Evolutionary conservation across 2,113 vertebrate species (phyloP).

Genomic region (Planiliza haematocheilus): DNA sequence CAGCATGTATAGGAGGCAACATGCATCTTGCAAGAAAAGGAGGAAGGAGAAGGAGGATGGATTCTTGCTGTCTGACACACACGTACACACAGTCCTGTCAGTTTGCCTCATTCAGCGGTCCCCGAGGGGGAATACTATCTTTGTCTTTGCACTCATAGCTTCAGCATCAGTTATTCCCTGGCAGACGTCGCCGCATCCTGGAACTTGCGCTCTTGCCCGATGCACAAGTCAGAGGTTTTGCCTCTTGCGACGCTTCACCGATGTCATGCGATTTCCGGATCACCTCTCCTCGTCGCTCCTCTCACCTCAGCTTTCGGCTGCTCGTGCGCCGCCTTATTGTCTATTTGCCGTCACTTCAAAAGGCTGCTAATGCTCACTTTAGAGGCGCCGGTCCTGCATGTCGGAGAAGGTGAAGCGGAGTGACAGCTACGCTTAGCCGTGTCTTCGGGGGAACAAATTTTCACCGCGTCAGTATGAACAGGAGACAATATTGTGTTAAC

Average conservation of each 20-base stretch:
- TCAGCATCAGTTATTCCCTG: conserved; percentile 58
- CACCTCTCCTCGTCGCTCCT: conserved; percentile 4
- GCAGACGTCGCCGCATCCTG: conserved; percentile 39
- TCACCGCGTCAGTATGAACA: conserved; percentile 40
- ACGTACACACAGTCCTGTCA: conserved; percentile 47
- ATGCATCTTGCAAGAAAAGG: conserved; percentile 34
- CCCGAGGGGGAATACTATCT: conserved; percentile 55
- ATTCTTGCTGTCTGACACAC: conserved; percentile 36
- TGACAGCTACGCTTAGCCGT: conserved; percentile 49
- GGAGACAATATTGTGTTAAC: neutral
- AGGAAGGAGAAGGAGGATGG: conserved; percentile 16
- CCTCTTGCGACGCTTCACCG: neutral
- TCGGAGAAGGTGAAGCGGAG: conserved; percentile 47
- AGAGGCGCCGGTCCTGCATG: conserved; percentile 44
- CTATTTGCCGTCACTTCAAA: conserved; percentile 60
- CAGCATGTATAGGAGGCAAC: conserved; percentile 50
- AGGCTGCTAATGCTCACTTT: conserved; percentile 59
- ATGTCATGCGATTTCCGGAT: conserved; percentile 5
- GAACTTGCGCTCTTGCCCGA: conserved; percentile 18
- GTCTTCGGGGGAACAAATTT: conserved; percentile 52
- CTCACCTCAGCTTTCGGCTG: conserved; percentile 18
- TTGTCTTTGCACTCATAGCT: conserved; percentile 50
- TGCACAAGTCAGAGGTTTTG: conserved; percentile 28
- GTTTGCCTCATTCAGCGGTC: conserved; percentile 47
- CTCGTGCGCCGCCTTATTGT: conserved; percentile 19